Base-by-base conservation (phyloP, 2,113 vertebrate genomes). In the Gallinago undulata region DNA sequence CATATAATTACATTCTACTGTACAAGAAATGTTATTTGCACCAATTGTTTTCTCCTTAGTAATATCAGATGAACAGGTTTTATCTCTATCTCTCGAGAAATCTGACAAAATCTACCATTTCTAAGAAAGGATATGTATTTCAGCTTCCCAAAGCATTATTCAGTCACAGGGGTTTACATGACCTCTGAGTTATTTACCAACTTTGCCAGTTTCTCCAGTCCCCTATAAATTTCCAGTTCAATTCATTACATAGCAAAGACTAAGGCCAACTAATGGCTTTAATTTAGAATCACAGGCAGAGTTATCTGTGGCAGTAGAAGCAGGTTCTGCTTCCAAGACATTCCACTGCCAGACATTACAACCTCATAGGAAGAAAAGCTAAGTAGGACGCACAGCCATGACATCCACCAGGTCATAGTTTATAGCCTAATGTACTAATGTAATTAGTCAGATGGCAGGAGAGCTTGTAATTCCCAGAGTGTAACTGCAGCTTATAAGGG, bases 311-410 rank as follows among this genome's bases (percentile, higher is more conserved):
- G 85, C 94, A 76, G 53, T 1, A 95, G 48, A 64, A 88, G 70
- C 48, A 90, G 30, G n/a, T 68, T 90, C 74, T 94, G 60, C 56
- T 93, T 94, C 92, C 90, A 89, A 87, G 69, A 48, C 47, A 22
- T 48, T 60, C 62, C 70, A 22, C 21, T 48, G 92, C 66, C 90
- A 96, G 56, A 82, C 18, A 45, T 70, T 74, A 89, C 87, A 68
- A 76, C 35, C 74, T 74, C 74, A 51, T 2, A 62, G 70, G 69
- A 82, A 87, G 82, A 77, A 79, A 90, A 76, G 66, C 70, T 90
- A 94, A 95, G 92, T 56, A 90, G 82, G 94, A 82, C 6, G 1
- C 2, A 2, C 17, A 73, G 62, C 57, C 70, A 15, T 9, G 24
- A 35, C 70, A 60, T 51, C 51, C 35, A 43, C 60, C 25, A 39